Base-by-base conservation (phyloP, 35 echinoderm and acorn worm species). In the Eucidaris tribuloides region DNA sequence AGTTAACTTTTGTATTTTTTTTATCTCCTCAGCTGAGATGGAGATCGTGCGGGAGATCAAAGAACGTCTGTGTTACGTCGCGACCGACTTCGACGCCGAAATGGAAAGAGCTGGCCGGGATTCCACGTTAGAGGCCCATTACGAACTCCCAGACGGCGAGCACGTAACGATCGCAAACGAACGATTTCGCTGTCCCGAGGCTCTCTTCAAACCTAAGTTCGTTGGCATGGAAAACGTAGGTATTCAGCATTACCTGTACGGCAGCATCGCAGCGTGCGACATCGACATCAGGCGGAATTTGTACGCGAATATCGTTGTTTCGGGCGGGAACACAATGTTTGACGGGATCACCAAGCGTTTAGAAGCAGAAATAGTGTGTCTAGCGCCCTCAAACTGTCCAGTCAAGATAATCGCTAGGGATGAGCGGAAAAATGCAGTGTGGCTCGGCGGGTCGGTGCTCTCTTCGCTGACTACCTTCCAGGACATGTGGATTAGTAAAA, bases 61-160 rank as follows among this genome's bases (percentile, higher is more conserved):
- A 52, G 84, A 86, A 28, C 52, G 22, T 11, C 70, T 86, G 30
- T 86, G 84, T 31, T 86, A 76, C 48, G 84, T 86, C 42, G 84
- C 84, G 40, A 2, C 3, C 34, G 84, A 86, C 70, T 86, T 58
- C 57, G 55, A 88, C 22, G 17, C 29, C 9, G 85, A 88, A 28
- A 62, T 88, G 58, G 39, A 62, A 37, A 5, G 23, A 9, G 52
- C 72, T n/a, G 11, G 14, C 9, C 40, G 46, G 0, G 65, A 66
- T 46, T 1, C 57, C 4, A 42, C 19, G 7, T 29, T 56, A 17
- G 71, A 57, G 35, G 55, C 48, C 22, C 71, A 59, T 43, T 78
- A 74, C 40, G 68, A 41, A 44, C 68, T 74, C 34, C 68, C 68
- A 17, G 68, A 74, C 9, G 68, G 68, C 40, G 68, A 74, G 36